Evolutionary conservation across 2,797 vertebrate species (phyloP), one percentile per base, ranked within the genome.

Genomic region (Myotis findleyi): DNA sequence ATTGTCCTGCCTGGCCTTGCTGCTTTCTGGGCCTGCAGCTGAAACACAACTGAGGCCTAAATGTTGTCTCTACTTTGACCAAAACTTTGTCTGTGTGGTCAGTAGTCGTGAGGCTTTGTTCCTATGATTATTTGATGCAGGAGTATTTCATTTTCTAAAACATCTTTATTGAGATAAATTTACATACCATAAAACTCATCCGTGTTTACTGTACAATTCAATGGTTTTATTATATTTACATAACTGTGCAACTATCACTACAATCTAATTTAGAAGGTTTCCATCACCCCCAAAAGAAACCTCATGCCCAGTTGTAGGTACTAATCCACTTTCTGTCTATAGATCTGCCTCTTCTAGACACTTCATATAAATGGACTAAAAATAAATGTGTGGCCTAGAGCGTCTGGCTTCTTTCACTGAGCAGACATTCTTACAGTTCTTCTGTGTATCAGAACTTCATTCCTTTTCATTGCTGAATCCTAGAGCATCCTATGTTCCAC

Each of bases 151-250:
- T 51, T 75, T 51, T 69, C 36, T 25, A 5, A 75, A 89, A 66
- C 55, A 86, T 47, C n/a, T 90, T 57, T 14, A 17, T 44, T 25
- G 81, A 51, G 38, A 38, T 41, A 87, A 64, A 72, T 57, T 94
- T 68, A 75, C 7, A 68, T 55, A 27, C 73, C 27, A 51, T 75
- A 53, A 66, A 90, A 44, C 51, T 21, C 25, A 59, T 49, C 11
- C 41, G 30, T 66, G 83, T 89, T 88, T 68, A 68, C 11, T 14
- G 53, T 64, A 25, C 30, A 41, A 36, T 25, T 77, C 62, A 53
- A 3, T 76, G 36, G 51, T 62, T 91, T 84, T 0, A 49, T 53
- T 7, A 1, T 81, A 33, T 55, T 94, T 73, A 44, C 11, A 72
- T 47, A 92, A 72, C 36, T 5, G 9, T 51, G 2, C 6, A 8